Base-by-base conservation (phyloP, 2,113 vertebrate genomes). In the Falcunculus frontatus region DNA sequence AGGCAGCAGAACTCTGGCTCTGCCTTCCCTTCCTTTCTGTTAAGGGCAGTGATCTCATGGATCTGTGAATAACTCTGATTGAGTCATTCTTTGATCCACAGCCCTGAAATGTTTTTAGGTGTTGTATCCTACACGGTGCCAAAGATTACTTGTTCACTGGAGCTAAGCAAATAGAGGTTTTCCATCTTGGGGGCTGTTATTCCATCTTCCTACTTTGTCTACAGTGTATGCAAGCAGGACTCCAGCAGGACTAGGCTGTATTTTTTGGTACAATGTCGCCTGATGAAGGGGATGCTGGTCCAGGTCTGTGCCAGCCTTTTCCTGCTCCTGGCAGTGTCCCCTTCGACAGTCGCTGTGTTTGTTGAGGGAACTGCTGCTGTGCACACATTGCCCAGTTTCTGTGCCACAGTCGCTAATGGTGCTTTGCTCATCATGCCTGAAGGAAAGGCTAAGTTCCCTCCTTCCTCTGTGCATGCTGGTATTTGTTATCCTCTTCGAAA, bases 401-500 rank as follows among this genome's bases (percentile, higher is more conserved):
- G 6, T 73, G 74, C 26, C 2, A 4, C 44, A 16, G 30, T 4
- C 1, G 1, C 44, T 60, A 1, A 32, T 16, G 22, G 19, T 0
- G 3, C 57, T 74, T 26, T 21, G 4, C 9, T 64, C 9, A 23
- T 32, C 1, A 0, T 13, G 4, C 41, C 59, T 69, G 20, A 88
- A 74, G 63, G 32, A 76, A 42, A 33, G 26, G 26, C 20, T 11
- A 5, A 42, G 18, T 47, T 87, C n/a, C 7, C 12, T 44, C 26
- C 23, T 72, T 90, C 62, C 29, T 65, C 23, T 52, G 13, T 67
- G 60, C 37, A 11, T 21, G 35, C 25, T 50, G 16, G 9, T 20
- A 16, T 62, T 87, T 84, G 30, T 53, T 92, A 56, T 30, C 11
- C 6, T 68, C 16, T 76, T 44, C 0, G 6, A 55, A 76, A 92